Percentiles rank a stretch among this genome's conserved stretches.
Conservation (phyloP, 2,797 vertebrate genomes). For the Neosilurus hyrtlii region DNA sequence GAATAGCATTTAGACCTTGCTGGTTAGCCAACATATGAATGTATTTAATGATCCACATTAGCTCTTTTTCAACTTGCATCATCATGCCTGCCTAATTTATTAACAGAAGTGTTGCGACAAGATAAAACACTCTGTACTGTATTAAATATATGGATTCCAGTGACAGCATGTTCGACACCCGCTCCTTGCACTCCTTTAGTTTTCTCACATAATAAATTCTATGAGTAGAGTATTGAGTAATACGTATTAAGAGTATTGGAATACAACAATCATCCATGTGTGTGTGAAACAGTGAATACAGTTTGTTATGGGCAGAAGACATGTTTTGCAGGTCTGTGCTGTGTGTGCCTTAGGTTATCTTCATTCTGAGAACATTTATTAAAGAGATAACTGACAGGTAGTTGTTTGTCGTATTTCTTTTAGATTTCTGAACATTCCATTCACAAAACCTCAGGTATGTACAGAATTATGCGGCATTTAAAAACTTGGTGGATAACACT, state of each 20-base stretch:
- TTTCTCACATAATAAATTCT: neutral
- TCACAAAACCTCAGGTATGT: slow-evolving; percentile 13
- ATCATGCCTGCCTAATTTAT: slow-evolving; percentile 26
- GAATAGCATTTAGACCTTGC: neutral
- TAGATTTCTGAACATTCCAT: slow-evolving; percentile 2
- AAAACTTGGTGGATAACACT: neutral
- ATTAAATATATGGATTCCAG: neutral
- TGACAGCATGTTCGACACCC: neutral
- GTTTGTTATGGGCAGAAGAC: neutral
- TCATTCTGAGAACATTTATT: neutral
- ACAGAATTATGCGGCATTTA: slow-evolving; percentile 11
- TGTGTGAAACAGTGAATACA: slow-evolving; percentile 9
- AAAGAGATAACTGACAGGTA: neutral
- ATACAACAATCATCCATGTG: slow-evolving; percentile 14
- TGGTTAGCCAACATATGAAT: slow-evolving; percentile 14
- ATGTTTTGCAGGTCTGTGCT: slow-evolving; percentile 8
- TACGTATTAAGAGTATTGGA: slow-evolving; percentile 17
- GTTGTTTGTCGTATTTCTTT: neutral
- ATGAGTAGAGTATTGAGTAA: too few species aligned
- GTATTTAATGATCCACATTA: neutral
- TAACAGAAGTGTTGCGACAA: slow-evolving; percentile 17
- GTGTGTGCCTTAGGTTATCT: neutral
- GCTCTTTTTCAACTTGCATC: slow-evolving; percentile 1
- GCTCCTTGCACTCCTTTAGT: neutral
- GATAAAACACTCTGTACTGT: neutral